These are phyloP conservation scores for Pteruthius melanotis DNA, from an alignment of 2,113 vertebrate genomes.

Conservation along the genomic window DNA sequence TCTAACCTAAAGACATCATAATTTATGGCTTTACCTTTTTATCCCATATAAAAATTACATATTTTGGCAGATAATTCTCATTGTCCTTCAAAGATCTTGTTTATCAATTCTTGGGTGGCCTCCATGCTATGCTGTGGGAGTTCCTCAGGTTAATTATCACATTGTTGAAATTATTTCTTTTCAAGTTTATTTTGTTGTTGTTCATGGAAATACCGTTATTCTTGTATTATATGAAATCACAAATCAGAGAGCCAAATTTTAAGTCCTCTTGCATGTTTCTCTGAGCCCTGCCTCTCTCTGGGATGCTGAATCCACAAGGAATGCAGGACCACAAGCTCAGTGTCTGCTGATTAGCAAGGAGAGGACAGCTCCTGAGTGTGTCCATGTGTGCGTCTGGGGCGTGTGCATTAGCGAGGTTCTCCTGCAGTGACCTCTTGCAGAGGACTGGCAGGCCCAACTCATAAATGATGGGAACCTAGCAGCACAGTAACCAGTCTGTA, in stretches of 20 bases:
- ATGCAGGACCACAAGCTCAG: not conserved
- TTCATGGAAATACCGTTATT: not conserved
- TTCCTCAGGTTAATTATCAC: not conserved
- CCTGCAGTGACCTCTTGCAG: not conserved
- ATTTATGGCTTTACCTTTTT: not conserved
- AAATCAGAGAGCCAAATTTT: not conserved
- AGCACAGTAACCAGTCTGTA: not conserved
- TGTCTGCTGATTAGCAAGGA: not conserved
- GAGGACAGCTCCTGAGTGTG: not conserved
- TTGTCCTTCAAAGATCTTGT: not conserved
- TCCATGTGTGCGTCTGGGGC: not conserved
- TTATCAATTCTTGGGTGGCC: not conserved
- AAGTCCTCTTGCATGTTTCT: not conserved
- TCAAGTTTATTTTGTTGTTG: slow-evolving; percentile 22
- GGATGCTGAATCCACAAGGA: slow-evolving; percentile 35
- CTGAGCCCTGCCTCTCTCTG: not conserved
- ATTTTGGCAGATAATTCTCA: not conserved
- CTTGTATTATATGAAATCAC: not conserved
- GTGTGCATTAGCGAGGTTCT: not conserved
- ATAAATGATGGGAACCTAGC: not conserved
- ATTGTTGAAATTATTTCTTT: not conserved
- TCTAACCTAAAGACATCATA: not conserved
- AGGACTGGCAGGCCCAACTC: not conserved
- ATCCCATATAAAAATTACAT: not conserved
- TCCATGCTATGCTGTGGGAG: not conserved